A percentile compares a stretch with the other conserved stretches of the same genome.
Conservation (phyloP, 2,888 invertebrate species). For the Bembecia ichneumoniformis region DNA sequence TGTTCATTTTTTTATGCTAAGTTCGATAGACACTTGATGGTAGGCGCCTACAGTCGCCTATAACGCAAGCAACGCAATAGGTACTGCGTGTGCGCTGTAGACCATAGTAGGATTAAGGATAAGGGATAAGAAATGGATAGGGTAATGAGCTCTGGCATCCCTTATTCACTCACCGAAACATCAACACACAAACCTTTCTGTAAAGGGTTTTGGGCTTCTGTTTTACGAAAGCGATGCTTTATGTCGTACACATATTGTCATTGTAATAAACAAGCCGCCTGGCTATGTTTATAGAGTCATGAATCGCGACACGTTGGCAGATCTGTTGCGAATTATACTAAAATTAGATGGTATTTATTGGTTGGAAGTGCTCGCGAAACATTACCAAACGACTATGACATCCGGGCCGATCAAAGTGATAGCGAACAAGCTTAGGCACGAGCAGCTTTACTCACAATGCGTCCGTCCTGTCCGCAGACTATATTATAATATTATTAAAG, state of each 20-base stretch:
- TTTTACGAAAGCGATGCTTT: not conserved
- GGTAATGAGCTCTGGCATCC: no score
- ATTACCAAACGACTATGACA: constrained; percentile 50
- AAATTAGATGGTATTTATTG: constrained; percentile 54
- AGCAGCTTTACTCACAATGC: constrained; percentile 24
- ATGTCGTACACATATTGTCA: not conserved
- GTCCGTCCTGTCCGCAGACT: not conserved
- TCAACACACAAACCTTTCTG: no score
- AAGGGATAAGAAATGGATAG: no score
- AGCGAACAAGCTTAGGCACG: constrained; percentile 37
- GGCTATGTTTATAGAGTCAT: constrained; percentile 37
- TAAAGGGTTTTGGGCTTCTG: no score
- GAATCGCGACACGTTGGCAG: constrained; percentile 30
- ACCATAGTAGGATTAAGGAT: no score
- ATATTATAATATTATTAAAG: no score
- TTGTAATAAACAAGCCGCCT: not conserved
- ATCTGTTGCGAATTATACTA: constrained; percentile 51
- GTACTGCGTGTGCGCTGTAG: no score
- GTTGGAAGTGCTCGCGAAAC: constrained; percentile 33
- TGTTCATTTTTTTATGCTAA: no score
- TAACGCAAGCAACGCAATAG: no score
- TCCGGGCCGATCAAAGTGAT: constrained; percentile 64
- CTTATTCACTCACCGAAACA: no score
- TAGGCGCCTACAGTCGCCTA: no score
- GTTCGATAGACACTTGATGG: no score